These are phyloP conservation scores for Sparidentex hasta DNA, from an alignment of 2,797 vertebrate genomes.

Conservation along the genomic window DNA sequence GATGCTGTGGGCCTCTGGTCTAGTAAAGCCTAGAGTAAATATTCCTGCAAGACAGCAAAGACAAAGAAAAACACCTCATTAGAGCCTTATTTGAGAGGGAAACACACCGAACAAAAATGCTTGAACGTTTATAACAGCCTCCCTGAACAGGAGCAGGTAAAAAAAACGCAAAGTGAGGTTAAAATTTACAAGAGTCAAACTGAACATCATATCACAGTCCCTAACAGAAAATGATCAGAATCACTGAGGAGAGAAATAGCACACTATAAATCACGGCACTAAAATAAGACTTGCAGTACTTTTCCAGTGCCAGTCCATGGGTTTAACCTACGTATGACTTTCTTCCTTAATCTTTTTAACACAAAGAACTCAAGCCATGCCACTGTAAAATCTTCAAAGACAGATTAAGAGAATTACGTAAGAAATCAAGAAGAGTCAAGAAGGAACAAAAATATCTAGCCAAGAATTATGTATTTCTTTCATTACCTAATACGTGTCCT, in stretches of 20 bases:
- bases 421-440: slow-evolving; percentile 30
- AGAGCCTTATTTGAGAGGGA: slow-evolving; percentile 52
- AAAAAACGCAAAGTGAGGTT: slow-evolving; percentile 2
- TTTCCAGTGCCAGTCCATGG: slow-evolving; percentile 7
- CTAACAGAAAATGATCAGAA: slow-evolving; percentile 10
- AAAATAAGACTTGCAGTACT: slow-evolving; percentile 10
- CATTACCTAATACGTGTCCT: not conserved
- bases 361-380: slow-evolving; percentile 33
- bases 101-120: slow-evolving; percentile 35
- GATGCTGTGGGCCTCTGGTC: slow-evolving; percentile 89
- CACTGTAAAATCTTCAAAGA: slow-evolving; percentile 48
- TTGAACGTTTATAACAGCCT: slow-evolving; percentile 20
- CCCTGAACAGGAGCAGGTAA: not conserved
- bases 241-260: not conserved
- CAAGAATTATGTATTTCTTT: not conserved
- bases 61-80: slow-evolving; percentile 91
- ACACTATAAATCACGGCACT: not conserved
- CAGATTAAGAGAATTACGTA: slow-evolving; percentile 47
- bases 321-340: slow-evolving; percentile 44
- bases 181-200: slow-evolving; percentile 1
- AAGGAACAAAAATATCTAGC: slow-evolving; percentile 9
- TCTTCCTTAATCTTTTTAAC: slow-evolving; percentile 40
- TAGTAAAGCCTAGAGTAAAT: slow-evolving; percentile 91
- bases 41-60: slow-evolving; percentile 99
- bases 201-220: slow-evolving; percentile 15